These are phyloP conservation scores for Mercenaria mercenaria DNA, from an alignment of 1,140 invertebrate species.

Conservation along the genomic window DNA sequence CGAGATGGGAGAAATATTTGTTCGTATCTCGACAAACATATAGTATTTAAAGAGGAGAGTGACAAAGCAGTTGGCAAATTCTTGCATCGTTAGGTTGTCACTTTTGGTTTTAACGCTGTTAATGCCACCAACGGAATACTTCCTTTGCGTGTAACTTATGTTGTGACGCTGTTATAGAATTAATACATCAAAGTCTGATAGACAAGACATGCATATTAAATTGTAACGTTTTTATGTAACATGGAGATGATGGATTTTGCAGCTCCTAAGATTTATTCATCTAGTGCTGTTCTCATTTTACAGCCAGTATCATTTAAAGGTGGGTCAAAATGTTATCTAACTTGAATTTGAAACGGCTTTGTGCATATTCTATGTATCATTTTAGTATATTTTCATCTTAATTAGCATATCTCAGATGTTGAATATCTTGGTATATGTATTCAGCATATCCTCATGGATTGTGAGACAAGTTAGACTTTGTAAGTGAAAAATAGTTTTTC, in stretches of 20 bases:
- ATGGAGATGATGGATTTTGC: conserved; percentile 58
- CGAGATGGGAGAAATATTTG: too few species aligned
- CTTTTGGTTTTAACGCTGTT: neutral
- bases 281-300: conserved; percentile 64
- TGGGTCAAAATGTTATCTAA: conserved; percentile 21
- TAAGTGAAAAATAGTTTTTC: neutral
- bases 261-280: conserved; percentile 49
- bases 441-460: neutral
- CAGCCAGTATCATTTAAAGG: conserved; percentile 38
- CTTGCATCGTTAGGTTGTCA: conserved; percentile 7
- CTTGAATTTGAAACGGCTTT: neutral
- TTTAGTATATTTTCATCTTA: neutral
- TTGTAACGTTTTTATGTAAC: neutral
- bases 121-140: neutral
- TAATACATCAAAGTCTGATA: neutral
- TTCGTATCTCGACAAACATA: too few species aligned
- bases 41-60: neutral
- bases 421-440: neutral
- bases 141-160: neutral
- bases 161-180: neutral
- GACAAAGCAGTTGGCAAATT: neutral
- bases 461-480: neutral
- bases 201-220: conserved; percentile 6
- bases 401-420: neutral
- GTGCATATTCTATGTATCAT: neutral